Base-by-base conservation (phyloP, 2,888 invertebrate genomes). In the Dryocosmus kuriphilus region DNA sequence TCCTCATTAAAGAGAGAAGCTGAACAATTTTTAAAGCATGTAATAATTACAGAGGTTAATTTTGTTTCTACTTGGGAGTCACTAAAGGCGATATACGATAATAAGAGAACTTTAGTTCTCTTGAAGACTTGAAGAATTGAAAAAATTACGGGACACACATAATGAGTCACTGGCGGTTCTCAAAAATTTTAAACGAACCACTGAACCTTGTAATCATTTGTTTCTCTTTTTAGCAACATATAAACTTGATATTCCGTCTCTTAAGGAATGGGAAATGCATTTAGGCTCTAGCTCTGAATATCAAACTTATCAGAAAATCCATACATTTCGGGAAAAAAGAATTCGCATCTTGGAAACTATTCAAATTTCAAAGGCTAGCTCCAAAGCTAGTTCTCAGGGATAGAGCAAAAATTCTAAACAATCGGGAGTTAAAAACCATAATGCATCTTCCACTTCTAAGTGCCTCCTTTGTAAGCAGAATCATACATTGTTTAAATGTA, bases 171-270 rank as follows among this genome's bases (percentile, higher is more conserved):
- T 62, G 16, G 3, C 32, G 32, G 62, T 19, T 8, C 19, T 62
- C 16, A 32, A 62, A 35, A 62, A 62, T 62, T 30, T 62, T 14
- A 62, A 62, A 19, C 32, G 32, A 14, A 30, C 57, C 1, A 51
- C 60, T 35, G 60, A 74, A 32, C 22, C 57, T 5, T 32, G 60
- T 19, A 32, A 32, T 22, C 22, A 61, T 38, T 24, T 74, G 11
- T 74, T 32, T 11, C 27, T 74, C 60, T 60, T 35, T 38, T n/a
- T 60, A 22, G 35, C 55, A n/a, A 30, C 74, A 14, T 11, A 38
- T n/a, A 74, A 55, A 41, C 60, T 41, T 16, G 51, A 74, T 57
- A 6, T 8, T 9, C 55, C 11, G 19, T 24, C 61, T n/a, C n/a
- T n/a, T n/a, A 32, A 7, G 32, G 32, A 32, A 30, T 63, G 63